Percentiles rank a stretch among this genome's conserved stretches.
Evolutionary conservation across 1,140 invertebrate species (phyloP).

Genomic region (Charaxes varanes): DNA sequence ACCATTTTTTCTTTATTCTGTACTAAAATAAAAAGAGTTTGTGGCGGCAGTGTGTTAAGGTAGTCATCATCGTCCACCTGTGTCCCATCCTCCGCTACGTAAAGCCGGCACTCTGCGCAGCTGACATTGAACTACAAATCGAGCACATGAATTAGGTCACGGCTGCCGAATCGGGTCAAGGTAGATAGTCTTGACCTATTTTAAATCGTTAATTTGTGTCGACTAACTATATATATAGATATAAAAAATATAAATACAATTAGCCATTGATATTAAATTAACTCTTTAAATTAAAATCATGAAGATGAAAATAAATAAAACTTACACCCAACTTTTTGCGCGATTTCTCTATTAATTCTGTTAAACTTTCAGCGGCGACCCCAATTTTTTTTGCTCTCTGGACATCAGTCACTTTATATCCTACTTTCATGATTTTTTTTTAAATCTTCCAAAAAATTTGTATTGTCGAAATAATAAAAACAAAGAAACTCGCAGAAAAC

Average conservation of each 20-base stretch:
- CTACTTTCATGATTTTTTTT: constrained; percentile 73
- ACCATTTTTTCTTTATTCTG: constrained; percentile 77
- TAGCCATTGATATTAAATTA: too few relatives aligned
- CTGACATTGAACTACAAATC: constrained; percentile 66
- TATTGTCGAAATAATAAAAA: constrained; percentile 25
- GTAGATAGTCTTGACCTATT: constrained; percentile 40
- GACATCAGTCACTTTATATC: constrained; percentile 82
- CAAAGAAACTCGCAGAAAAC: constrained; percentile 19
- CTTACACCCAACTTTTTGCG: constrained; percentile 81
- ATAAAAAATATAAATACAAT: too few relatives aligned
- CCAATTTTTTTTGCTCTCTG: constrained; percentile 79
- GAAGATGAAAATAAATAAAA: constrained; percentile 28
- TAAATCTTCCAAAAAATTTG: neutral
- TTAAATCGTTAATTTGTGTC: too few relatives aligned
- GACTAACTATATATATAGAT: too few relatives aligned
- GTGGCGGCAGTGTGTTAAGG: constrained; percentile 80
- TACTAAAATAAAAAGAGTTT: constrained; percentile 82
- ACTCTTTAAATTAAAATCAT: constrained; percentile 19
- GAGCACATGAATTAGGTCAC: constrained; percentile 43
- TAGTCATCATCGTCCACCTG: constrained; percentile 84
- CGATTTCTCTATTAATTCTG: constrained; percentile 79
- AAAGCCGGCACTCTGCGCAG: constrained; percentile 57
- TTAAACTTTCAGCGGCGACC: constrained; percentile 78
- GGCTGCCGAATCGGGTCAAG: constrained; percentile 44
- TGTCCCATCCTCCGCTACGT: constrained; percentile 80